Evolutionary conservation across 1,140 invertebrate genomes (phyloP).

Genomic region (Scaptomyza graminum): DNA sequence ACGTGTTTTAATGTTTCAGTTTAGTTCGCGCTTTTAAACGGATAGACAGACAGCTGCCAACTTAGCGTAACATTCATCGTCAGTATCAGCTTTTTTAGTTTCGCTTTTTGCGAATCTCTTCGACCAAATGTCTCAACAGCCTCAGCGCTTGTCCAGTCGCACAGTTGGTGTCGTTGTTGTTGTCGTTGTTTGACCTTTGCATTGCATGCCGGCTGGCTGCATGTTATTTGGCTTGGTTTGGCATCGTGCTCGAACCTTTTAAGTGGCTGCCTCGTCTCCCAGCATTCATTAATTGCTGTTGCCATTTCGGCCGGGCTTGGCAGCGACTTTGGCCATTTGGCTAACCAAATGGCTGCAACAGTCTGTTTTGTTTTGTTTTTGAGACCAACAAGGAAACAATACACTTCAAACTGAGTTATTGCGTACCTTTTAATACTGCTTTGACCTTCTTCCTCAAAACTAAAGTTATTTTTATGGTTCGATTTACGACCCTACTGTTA

Average conservation of each 20-base stretch:
- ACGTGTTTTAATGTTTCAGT: conserved; percentile 57
- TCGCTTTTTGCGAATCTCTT: conserved; percentile 19
- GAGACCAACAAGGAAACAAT: conserved; percentile 34
- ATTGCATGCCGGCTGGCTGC: conserved; percentile 37
- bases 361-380: conserved; percentile 9
- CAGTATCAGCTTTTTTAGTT: conserved; percentile 8
- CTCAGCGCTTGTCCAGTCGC: conserved; percentile 9
- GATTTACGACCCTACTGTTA: conserved; percentile 53
- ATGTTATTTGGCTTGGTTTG: conserved; percentile 36
- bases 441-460: neutral
- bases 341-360: conserved; percentile 32
- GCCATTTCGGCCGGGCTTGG: conserved; percentile 55
- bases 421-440: conserved; percentile 1
- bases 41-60: conserved; percentile 72
- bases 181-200: conserved; percentile 65
- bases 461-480: conserved; percentile 7
- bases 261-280: conserved; percentile 32
- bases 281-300: conserved; percentile 70
- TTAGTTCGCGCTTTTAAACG: conserved; percentile 37
- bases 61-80: conserved; percentile 44
- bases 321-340: conserved; percentile 40
- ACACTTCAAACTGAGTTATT: conserved; percentile 17
- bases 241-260: conserved; percentile 54
- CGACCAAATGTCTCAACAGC: conserved; percentile 29
- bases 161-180: conserved; percentile 15